Evolutionary conservation across 1,140 invertebrate genomes (phyloP).

Genomic region (Drosophila leontia): DNA sequence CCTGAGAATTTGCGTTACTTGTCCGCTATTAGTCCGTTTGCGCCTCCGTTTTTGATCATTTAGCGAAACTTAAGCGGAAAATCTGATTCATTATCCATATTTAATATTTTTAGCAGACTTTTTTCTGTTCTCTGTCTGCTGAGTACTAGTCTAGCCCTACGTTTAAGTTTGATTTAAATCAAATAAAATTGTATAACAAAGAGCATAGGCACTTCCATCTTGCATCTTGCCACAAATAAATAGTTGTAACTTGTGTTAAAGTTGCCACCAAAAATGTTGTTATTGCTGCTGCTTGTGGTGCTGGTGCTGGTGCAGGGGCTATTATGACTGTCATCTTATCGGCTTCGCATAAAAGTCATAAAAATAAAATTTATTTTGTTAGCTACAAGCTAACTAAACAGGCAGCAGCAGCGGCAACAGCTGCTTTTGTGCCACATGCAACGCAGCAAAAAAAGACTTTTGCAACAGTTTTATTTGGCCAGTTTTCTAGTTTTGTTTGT

Average conservation of each 20-base stretch:
- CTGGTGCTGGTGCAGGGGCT: slow-evolving; percentile 10
- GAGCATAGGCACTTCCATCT: background rate
- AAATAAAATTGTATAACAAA: background rate
- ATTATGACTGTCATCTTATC: slow-evolving; percentile 52
- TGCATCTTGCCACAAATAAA: background rate
- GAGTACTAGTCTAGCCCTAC: background rate
- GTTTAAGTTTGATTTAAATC: background rate
- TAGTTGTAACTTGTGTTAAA: slow-evolving; percentile 28
- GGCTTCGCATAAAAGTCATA: slow-evolving; percentile 64
- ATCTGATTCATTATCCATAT: no score
- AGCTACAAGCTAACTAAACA: slow-evolving; percentile 41
- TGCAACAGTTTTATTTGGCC: slow-evolving; percentile 49
- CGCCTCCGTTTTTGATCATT: no score
- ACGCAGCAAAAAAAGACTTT: slow-evolving; percentile 49
- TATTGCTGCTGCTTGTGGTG: slow-evolving; percentile 5
- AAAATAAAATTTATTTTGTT: slow-evolving; percentile 62
- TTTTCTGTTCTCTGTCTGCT: no score
- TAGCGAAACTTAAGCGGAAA: no score
- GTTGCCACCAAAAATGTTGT: slow-evolving; percentile 16
- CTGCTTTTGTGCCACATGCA: slow-evolving; percentile 58
- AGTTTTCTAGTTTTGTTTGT: slow-evolving; percentile 30
- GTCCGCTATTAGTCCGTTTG: no score
- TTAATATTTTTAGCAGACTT: no score
- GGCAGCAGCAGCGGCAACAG: slow-evolving; percentile 41
- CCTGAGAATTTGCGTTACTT: no score